Conservation (phyloP, 2,797 vertebrate species). For the Leuciscus waleckii region DNA sequence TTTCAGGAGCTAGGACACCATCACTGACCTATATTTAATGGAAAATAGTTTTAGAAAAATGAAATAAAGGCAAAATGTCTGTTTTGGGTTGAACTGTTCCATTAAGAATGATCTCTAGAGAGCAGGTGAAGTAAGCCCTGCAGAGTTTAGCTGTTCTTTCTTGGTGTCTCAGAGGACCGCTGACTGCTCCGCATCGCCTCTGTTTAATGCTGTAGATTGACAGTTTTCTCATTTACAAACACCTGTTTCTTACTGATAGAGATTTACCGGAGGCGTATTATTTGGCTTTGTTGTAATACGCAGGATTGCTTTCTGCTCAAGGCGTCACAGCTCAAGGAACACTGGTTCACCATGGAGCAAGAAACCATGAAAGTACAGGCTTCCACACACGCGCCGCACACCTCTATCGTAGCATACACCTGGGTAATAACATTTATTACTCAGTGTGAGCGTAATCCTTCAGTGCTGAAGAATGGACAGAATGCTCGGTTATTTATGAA, state of each 20-base stretch:
- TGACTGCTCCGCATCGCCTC: background rate
- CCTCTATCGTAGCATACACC: conserved; percentile 59
- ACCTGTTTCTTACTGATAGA: conserved; percentile 37
- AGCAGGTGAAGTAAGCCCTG: background rate
- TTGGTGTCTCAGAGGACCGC: background rate
- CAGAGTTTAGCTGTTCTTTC: conserved; percentile 6
- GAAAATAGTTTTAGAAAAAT: background rate
- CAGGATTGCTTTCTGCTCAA: conserved; percentile 27
- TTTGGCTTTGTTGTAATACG: conserved; percentile 39
- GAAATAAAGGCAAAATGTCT: background rate
- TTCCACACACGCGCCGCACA: conserved; percentile 31
- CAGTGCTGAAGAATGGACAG: conserved; percentile 65
- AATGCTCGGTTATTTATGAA: conserved; percentile 77
- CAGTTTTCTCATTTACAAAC: conserved; percentile 43
- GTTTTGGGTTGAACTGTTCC: background rate
- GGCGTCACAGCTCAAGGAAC: background rate
- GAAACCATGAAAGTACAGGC: conserved; percentile 22
- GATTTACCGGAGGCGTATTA: conserved; percentile 31
- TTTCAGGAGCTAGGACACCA: background rate
- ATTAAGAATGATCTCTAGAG: conserved; percentile 27
- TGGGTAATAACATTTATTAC: conserved; percentile 77
- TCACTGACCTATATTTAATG: background rate
- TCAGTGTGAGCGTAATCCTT: conserved; percentile 61
- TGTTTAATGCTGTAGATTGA: conserved; percentile 31
- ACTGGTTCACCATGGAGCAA: background rate